Base-by-base conservation (phyloP, 2,797 vertebrate genomes). In the Phataginus tricuspis region DNA sequence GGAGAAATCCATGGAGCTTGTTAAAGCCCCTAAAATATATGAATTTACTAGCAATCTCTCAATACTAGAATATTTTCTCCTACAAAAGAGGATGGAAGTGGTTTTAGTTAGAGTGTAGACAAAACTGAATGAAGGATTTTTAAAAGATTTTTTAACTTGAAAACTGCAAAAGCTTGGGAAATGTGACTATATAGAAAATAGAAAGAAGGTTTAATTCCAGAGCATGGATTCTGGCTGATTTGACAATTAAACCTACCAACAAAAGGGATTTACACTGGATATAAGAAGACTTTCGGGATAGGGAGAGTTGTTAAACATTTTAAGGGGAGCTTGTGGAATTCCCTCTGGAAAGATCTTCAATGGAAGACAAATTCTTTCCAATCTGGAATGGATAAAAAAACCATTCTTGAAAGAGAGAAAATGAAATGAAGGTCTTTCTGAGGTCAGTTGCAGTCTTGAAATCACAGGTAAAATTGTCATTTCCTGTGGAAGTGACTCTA, bases 291-390 rank as follows among this genome's bases (percentile, higher is more conserved):
- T 93, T 86, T 83, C 34, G 90, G 53, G 88, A 59, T 45, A 94
- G 31, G 27, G 31, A 96, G 90, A 94, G 78, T 80, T 94, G 77
- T 93, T 95, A 96, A 97, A 97, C 86, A 85, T 95, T 91, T 96
- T 97, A 94, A 96, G 85, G 51, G 91, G 61, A 84, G 75, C 77
- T 84, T 96, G 83, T 91, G 87, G 75, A 95, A 96, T 95, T 96
- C 90, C 92, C 96, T 95, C 87, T 95, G 94, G 96, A 96, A 96
- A 97, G 66, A 85, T 96, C 55, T 94, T 90, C 55, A 96, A 86
- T 77, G 72, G 82, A 90, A 71, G 75, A 96, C 87, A 96, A 94
- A 95, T 95, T 95, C 55, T 93, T 31, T 95, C 71, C 84, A 95
- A 90, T 78, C 79, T 90, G 55, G 51, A 91, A 91, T 85, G 89